Evolutionary conservation across 2,888 invertebrate genomes (phyloP).

Genomic region (Cephus runcator): DNA sequence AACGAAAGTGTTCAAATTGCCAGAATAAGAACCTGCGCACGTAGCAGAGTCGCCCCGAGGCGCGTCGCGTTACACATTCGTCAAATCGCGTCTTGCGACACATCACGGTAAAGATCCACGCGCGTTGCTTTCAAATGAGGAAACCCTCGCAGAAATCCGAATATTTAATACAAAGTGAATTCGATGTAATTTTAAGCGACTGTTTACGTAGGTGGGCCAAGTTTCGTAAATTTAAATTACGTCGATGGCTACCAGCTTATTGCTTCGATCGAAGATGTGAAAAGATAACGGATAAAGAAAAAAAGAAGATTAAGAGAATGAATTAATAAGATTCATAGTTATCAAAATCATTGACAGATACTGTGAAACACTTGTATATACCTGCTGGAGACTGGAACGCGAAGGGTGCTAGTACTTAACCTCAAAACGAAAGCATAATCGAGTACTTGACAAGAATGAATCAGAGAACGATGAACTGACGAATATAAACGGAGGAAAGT

Average conservation of each 20-base stretch:
- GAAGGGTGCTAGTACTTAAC: not conserved
- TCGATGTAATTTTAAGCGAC: not conserved
- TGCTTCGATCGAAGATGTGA: not conserved
- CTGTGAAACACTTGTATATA: no score
- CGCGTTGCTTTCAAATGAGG: constrained; percentile 22
- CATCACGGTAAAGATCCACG: constrained; percentile 20
- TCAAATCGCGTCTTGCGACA: constrained; percentile 18
- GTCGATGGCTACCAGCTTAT: not conserved
- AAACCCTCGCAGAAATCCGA: constrained; percentile 4
- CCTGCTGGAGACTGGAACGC: no score
- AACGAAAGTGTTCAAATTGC: not conserved
- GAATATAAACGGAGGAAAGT: constrained; percentile 48
- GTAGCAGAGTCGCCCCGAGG: not conserved
- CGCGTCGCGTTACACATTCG: constrained; percentile 12
- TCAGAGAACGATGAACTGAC: not conserved
- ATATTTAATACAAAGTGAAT: not conserved
- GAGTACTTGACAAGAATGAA: not conserved
- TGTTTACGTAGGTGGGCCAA: not conserved
- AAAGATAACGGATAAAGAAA: no score
- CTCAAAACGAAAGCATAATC: not conserved
- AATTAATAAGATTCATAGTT: not conserved
- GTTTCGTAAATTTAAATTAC: not conserved
- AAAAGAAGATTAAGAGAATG: not conserved
- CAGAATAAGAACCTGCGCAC: not conserved
- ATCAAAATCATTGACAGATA: not conserved